Base-by-base conservation (phyloP, 2,797 vertebrate species). In the Esox masquinongy region DNA sequence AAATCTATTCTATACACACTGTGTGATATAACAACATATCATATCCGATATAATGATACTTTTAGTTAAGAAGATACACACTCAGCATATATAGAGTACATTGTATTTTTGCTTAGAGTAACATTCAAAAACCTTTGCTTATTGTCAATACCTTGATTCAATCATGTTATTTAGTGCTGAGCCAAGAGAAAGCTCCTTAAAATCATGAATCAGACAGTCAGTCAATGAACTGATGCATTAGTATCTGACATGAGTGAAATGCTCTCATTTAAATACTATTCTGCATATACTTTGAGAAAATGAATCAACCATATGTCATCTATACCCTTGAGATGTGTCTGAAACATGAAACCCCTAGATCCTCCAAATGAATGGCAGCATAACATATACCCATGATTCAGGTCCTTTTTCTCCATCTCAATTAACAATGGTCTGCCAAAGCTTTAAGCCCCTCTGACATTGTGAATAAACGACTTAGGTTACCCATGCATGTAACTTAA, bases 381-480 rank as follows among this genome's bases (percentile, higher is more conserved):
- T 24, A 68, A 67, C 69, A 61, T 66, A 74, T 70, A 78, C 79
- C 70, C 79, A 51, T 78, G 77, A 78, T 78, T 51, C 77, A 75
- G 79, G 86, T 66, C 69, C 74, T 61, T 78, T 75, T 81, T 68
- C 79, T 80, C 71, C 34, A 19, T 82, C 79, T 86, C 80, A 88
- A 85, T 88, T 82, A 87, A 81, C 73, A 74, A 43, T 66, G 72
- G 79, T 77, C 82, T 86, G 82, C 74, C 70, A 79, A 67, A 80
- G 74, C 72, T 78, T 78, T 19, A 22, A 83, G 74, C 74, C 74
- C 66, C 79, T 79, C 76, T 70, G 6, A 56, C 53, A 56, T 56
- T 36, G 70, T 75, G 75, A 81, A 78, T 84, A 88, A 88, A 86
- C 84, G 77, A 82, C 81, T 84, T 70, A 74, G 76, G 83, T 83